Base-by-base conservation (phyloP, 2,888 invertebrate species). In the Melinaea menophilus region DNA sequence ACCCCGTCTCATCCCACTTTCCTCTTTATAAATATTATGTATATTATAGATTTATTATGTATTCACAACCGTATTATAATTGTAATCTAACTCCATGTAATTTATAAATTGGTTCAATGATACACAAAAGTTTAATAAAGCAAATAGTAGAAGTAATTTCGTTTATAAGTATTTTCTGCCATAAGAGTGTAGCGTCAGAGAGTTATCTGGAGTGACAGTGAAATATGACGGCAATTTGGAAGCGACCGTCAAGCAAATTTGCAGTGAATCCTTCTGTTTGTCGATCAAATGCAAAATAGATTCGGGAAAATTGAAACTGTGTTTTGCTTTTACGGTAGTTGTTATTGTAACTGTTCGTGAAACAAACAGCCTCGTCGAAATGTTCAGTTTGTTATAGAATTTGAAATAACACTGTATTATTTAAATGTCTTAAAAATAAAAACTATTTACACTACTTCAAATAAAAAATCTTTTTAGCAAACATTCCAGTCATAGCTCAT, bases 161-260 rank as follows among this genome's bases (percentile, higher is more conserved):
- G 41, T 31, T 11, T 33, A 11, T 13, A 45, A 41, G 45, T 45
- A 45, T 57, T 11, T 31, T 45, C n/a, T 31, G 7, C 31, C 45
- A 33, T 31, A 57, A 58, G 41, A 5, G 37, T 54, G 35, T 51
- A 51, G 11, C 37, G 37, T 76, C 80, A 81, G 80, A 79, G 86
- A 86, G 82, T 86, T 84, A 84, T 86, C 83, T 80, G 76, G 77
- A 75, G 75, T 82, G 85, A 82, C 84, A 81, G 74, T 85, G 84
- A 88, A 87, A 86, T 86, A 88, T 87, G 84, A 85, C 73, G 81
- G 84, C 82, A 85, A 86, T 87, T 85, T 85, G 81, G 77, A 81
- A 81, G 78, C 80, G 79, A 78, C 79, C 79, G 71, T 66, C 63
- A 70, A 65, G 69, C 67, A 69, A 70, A 72, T 72, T 70, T 66